phyloP scores from a whole-genome alignment of 2,888 invertebrate genomes.

The Polydrusus cervinus region DNA sequence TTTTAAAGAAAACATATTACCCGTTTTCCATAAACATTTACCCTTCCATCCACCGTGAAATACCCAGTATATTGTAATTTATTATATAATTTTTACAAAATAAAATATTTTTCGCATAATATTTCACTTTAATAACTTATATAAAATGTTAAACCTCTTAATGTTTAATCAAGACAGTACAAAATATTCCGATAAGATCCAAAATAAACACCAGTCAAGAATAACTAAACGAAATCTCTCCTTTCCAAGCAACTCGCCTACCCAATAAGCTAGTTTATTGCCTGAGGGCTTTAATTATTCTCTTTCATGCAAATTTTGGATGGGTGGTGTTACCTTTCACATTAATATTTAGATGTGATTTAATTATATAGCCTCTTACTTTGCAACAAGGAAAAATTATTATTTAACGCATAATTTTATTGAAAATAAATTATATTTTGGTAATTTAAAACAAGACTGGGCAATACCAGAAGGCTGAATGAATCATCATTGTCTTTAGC shows the following conservation, averaged over 20 bases:
- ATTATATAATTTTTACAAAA: no score
- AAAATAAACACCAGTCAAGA: constrained; percentile 27
- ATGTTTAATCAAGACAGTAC: constrained; percentile 11
- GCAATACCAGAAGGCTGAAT: no score
- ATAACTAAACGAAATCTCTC: constrained; percentile 18
- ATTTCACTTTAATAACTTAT: not conserved
- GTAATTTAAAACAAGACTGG: no score
- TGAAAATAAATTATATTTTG: no score
- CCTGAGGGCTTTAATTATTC: constrained; percentile 9
- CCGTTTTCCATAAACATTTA: no score
- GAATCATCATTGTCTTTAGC: no score
- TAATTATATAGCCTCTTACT: not conserved
- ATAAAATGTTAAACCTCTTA: not conserved
- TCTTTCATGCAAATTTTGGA: constrained; percentile 24
- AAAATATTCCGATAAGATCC: constrained; percentile 6
- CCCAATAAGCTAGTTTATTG: constrained; percentile 17
- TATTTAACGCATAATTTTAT: no score
- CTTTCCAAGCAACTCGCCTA: constrained; percentile 17
- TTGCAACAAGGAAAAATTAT: not conserved
- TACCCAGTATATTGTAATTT: no score
- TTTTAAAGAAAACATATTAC: no score
- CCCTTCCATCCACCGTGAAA: no score
- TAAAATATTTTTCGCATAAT: not conserved
- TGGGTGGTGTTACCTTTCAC: constrained; percentile 9
- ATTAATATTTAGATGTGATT: constrained; percentile 4